phyloP scores from a whole-genome alignment of 1,140 invertebrate species.

The Heliothis virescens region DNA sequence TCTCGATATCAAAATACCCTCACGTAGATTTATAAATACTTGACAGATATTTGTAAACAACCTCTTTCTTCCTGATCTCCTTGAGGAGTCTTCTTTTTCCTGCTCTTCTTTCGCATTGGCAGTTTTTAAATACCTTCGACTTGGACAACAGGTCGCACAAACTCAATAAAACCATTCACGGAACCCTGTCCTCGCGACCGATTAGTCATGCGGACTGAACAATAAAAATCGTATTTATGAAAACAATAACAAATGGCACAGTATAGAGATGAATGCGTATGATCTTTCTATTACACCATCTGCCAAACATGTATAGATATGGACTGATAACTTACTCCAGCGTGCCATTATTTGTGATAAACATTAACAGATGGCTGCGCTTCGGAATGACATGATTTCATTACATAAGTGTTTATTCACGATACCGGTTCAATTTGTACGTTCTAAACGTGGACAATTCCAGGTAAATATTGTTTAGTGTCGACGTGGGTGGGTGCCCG shows the following conservation, averaged over 20 bases:
- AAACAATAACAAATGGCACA: constrained; percentile 66
- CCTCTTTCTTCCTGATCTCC: constrained; percentile 72
- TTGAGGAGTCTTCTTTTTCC: constrained; percentile 80
- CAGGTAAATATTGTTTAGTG: constrained; percentile 50
- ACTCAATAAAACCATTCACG: constrained; percentile 76
- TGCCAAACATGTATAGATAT: constrained; percentile 72
- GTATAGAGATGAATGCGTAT: constrained; percentile 65
- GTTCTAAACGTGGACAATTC: constrained; percentile 47
- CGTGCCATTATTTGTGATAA: constrained; percentile 75
- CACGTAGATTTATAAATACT: constrained; percentile 26
- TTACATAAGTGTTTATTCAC: constrained; percentile 63
- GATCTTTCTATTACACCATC: constrained; percentile 71
- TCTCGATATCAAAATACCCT: constrained; percentile 49
- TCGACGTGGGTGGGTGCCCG: constrained; percentile 47
- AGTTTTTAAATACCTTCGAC: constrained; percentile 78
- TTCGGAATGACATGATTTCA: constrained; percentile 53
- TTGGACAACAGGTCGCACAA: constrained; percentile 81
- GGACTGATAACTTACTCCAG: constrained; percentile 68
- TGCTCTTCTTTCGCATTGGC: constrained; percentile 84
- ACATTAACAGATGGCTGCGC: constrained; percentile 72
- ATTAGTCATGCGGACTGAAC: constrained; percentile 22
- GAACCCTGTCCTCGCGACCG: constrained; percentile 24
- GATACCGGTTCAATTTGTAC: constrained; percentile 57
- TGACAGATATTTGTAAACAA: constrained; percentile 46
- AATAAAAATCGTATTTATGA: constrained; percentile 53